Conservation (phyloP, 2,888 invertebrate species). For the Osmoderma eremita region DNA sequence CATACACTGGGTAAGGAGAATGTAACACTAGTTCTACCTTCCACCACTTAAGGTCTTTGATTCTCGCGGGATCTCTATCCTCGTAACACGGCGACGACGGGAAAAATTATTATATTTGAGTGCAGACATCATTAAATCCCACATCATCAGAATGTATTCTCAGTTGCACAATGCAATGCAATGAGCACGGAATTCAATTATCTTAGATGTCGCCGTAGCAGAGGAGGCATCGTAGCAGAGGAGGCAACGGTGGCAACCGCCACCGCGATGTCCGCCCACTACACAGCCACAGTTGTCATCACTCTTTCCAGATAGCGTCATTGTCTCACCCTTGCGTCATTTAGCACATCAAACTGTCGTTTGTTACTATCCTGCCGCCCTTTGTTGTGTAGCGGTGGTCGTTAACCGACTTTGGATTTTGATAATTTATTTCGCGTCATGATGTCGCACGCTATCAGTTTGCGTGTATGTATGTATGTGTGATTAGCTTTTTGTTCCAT, state of each 20-base stretch:
- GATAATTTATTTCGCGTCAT: slow-evolving; percentile 55
- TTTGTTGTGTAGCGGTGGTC: slow-evolving; percentile 53
- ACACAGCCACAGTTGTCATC: slow-evolving; percentile 59
- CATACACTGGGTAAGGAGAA: slow-evolving; percentile 4
- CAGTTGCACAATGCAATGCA: slow-evolving; percentile 58
- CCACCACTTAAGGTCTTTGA: slow-evolving; percentile 40
- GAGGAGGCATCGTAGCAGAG: slow-evolving; percentile 20
- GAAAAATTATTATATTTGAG: slow-evolving; percentile 51
- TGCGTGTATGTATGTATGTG: slow-evolving; percentile 23
- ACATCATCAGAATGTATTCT: slow-evolving; percentile 62
- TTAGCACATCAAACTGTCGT: slow-evolving; percentile 64
- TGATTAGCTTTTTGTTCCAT: slow-evolving; percentile 30
- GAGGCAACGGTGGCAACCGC: slow-evolving; percentile 33
- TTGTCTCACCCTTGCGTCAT: slow-evolving; percentile 64
- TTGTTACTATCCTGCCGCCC: slow-evolving; percentile 57
- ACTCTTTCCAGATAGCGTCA: slow-evolving; percentile 63
- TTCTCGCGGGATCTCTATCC: slow-evolving; percentile 32
- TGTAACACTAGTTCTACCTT: slow-evolving; percentile 29
- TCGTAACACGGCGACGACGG: slow-evolving; percentile 25
- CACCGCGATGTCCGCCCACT: slow-evolving; percentile 49
- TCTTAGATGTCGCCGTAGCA: slow-evolving; percentile 52
- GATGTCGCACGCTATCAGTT: slow-evolving; percentile 38
- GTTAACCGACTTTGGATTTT: slow-evolving; percentile 57
- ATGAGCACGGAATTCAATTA: slow-evolving; percentile 61
- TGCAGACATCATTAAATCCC: slow-evolving; percentile 57